Conservation (phyloP, 2,888 invertebrate genomes). For the Pantelozetes paolii region DNA sequence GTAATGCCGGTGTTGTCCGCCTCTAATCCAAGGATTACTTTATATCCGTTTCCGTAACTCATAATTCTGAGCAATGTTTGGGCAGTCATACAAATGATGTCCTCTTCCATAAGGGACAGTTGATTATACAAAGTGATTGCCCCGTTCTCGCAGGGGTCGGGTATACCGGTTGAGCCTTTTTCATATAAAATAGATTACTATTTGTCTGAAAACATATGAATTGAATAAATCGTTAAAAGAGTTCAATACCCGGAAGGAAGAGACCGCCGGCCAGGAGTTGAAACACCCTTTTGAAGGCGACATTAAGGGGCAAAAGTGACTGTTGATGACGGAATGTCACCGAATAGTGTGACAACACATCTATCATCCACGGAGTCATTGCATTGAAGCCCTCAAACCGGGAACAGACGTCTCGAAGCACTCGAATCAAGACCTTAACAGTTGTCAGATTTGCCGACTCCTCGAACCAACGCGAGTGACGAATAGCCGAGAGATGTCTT, state of each 20-base stretch:
- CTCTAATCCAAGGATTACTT: constrained; percentile 66
- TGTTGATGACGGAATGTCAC: constrained; percentile 93
- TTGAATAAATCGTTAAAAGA: not conserved
- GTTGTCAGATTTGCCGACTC: constrained; percentile 89
- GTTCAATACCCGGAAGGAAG: constrained; percentile 69
- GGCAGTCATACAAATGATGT: constrained; percentile 85
- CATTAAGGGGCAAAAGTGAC: constrained; percentile 84
- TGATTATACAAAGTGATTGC: constrained; percentile 83
- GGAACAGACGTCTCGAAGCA: constrained; percentile 83
- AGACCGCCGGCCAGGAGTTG: constrained; percentile 88
- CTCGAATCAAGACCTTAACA: constrained; percentile 86
- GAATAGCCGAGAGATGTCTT: constrained; percentile 84
- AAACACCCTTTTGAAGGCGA: constrained; percentile 80
- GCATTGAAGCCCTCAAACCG: constrained; percentile 86
- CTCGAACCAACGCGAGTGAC: constrained; percentile 96
- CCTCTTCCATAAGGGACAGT: constrained; percentile 79
- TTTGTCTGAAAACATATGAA: not conserved
- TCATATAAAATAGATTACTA: not conserved
- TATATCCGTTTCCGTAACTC: constrained; percentile 87
- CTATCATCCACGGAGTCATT: constrained; percentile 93
- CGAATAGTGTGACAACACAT: constrained; percentile 88
- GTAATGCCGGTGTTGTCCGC: constrained; percentile 62
- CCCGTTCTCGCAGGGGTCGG: constrained; percentile 89
- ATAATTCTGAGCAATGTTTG: constrained; percentile 87
- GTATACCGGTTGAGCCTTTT: constrained; percentile 60